A percentile compares a stretch with the other conserved stretches of the same genome.
These are phyloP conservation scores for Spilosoma lubricipeda DNA, from an alignment of 2,888 invertebrate genomes.

Conservation along the genomic window DNA sequence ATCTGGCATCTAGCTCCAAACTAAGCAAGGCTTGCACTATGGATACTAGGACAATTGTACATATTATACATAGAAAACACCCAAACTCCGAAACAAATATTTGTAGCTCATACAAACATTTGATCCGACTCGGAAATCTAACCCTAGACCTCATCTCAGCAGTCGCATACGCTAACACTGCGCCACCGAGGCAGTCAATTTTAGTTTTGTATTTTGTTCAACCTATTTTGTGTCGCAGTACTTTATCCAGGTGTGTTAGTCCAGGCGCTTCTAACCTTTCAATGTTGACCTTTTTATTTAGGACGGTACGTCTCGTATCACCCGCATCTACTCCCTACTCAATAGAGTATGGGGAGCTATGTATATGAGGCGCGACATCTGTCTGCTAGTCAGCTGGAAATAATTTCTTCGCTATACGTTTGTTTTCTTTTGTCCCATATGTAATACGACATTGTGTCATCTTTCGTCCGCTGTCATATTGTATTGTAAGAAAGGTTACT, in stretches of 20 bases:
- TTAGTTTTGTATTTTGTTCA: no score
- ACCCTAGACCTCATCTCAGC: no score
- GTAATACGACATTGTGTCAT: constrained; percentile 5
- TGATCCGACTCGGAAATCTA: no score
- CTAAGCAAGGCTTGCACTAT: no score
- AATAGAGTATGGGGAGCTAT: constrained; percentile 1
- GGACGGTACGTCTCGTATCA: constrained; percentile 18
- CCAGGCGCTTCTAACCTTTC: constrained; percentile 32
- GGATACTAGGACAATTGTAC: no score
- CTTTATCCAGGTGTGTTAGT: constrained; percentile 16
- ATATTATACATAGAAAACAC: no score
- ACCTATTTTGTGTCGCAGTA: constrained; percentile 5
- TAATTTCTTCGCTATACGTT: constrained; percentile 13
- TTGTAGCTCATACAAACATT: no score
- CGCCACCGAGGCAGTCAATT: no score
- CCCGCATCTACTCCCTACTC: constrained; percentile 9
- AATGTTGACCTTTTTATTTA: constrained; percentile 43
- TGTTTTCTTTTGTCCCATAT: constrained; percentile 9
- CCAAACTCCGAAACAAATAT: no score
- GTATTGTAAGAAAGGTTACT: not conserved
- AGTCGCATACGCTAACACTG: no score
- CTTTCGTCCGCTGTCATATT: not conserved
- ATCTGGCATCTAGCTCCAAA: no score
- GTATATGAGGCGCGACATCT: constrained; percentile 23
- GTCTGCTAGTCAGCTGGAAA: constrained; percentile 17